These are phyloP conservation scores for Ptychodera flava DNA, from an alignment of 35 echinoderm and acorn worm species.

Conservation along the genomic window DNA sequence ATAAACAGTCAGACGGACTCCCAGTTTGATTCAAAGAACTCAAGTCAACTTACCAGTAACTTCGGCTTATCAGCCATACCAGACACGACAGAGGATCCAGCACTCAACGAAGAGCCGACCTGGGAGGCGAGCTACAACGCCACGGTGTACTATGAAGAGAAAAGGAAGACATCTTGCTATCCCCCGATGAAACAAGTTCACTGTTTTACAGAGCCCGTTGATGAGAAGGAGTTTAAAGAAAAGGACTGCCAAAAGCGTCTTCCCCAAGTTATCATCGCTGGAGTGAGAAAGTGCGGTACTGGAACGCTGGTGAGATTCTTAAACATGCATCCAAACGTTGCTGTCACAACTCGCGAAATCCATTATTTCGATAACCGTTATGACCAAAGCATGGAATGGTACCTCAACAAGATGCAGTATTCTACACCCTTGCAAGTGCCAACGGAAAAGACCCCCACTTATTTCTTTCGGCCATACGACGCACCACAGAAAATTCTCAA, in stretches of 20 bases:
- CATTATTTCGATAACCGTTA: conserved; percentile 15
- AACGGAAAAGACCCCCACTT: conserved; percentile 73
- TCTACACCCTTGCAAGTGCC: conserved; percentile 52
- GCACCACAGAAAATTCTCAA: conserved; percentile 33
- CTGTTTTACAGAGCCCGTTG: background rate
- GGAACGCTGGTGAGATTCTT: conserved; percentile 32
- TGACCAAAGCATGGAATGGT: conserved; percentile 53
- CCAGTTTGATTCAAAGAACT: too few species aligned
- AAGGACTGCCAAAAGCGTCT: conserved; percentile 15
- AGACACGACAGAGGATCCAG: background rate
- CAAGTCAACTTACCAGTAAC: too few species aligned
- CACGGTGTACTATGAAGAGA: background rate
- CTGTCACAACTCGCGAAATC: background rate
- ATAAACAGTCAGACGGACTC: too few species aligned
- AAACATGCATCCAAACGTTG: conserved; percentile 25
- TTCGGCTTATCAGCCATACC: too few species aligned
- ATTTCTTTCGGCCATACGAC: conserved; percentile 35
- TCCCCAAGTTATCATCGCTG: conserved; percentile 34
- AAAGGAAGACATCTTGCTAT: background rate
- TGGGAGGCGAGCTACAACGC: background rate
- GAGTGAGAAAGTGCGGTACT: conserved; percentile 51
- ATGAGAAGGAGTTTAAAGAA: background rate
- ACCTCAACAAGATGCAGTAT: conserved; percentile 45
- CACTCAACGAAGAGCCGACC: conserved; percentile 10
- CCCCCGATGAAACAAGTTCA: background rate